Evolutionary conservation across 2,888 invertebrate genomes (phyloP).

Genomic region (Shargacucullia verbasci): DNA sequence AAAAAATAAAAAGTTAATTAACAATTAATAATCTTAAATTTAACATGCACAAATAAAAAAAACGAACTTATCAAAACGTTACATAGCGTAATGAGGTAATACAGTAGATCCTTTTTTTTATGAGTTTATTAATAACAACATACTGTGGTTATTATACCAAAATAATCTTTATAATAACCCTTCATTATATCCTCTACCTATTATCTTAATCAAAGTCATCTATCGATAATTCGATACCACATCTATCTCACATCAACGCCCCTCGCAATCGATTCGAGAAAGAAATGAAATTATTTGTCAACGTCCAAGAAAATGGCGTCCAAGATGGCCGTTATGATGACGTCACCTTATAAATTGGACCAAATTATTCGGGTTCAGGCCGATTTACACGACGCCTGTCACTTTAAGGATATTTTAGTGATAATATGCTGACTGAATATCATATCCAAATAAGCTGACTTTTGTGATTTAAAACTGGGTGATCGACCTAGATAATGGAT

Average conservation of each 20-base stretch:
- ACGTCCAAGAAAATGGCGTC: constrained; percentile 73
- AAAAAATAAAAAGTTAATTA: too few relatives aligned
- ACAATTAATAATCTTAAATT: too few relatives aligned
- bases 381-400: constrained; percentile 60
- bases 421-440: too few relatives aligned
- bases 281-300: constrained; percentile 83
- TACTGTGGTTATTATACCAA: too few relatives aligned
- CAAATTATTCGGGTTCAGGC: constrained; percentile 67
- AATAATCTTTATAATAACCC: too few relatives aligned
- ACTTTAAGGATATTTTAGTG: constrained; percentile 5
- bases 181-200: too few relatives aligned
- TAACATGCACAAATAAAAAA: too few relatives aligned
- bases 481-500: constrained; percentile 1
- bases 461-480: not conserved
- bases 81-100: too few relatives aligned
- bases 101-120: too few relatives aligned
- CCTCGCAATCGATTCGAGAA: constrained; percentile 47
- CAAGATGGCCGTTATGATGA: constrained; percentile 70
- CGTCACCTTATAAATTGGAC: constrained; percentile 71
- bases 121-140: too few relatives aligned
- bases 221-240: constrained; percentile 17
- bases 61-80: too few relatives aligned
- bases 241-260: constrained; percentile 43
- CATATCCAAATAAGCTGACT: constrained; percentile 14
- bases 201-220: constrained; percentile 28